Conservation (phyloP, 1,140 invertebrate genomes). For the Geopemphigus sp. region DNA sequence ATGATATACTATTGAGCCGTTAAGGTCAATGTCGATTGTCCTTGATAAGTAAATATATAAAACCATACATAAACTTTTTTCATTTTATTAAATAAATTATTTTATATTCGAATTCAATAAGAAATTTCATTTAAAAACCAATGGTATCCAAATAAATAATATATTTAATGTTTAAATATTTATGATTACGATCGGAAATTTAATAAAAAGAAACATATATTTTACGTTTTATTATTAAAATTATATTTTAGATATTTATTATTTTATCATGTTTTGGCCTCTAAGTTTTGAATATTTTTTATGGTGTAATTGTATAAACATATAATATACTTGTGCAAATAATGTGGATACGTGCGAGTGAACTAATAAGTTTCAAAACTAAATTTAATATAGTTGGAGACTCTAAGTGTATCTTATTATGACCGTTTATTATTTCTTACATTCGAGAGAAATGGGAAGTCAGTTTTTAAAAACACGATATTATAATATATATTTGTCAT, state of each 20-base stretch:
- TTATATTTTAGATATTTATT: not conserved
- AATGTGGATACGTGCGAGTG: no score
- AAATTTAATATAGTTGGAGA: no score
- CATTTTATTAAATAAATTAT: not conserved
- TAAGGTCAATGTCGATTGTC: slow-evolving; percentile 48
- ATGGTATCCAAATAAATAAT: not conserved
- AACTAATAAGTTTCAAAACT: no score
- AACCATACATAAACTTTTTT: slow-evolving; percentile 1
- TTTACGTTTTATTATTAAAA: not conserved
- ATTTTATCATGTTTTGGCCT: not conserved
- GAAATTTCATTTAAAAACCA: not conserved
- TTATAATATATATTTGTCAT: no score
- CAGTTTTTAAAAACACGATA: no score
- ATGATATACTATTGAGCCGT: slow-evolving; percentile 42
- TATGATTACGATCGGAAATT: not conserved
- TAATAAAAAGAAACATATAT: not conserved
- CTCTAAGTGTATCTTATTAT: no score
- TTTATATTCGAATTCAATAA: not conserved
- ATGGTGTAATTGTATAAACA: no score
- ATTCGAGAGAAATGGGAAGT: no score
- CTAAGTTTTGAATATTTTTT: not conserved
- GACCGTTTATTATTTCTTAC: not conserved
- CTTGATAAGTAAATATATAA: slow-evolving; percentile 42
- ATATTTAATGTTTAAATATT: not conserved
- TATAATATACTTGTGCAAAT: no score